Evolutionary conservation across 2,888 invertebrate species (phyloP).

Genomic region (Calameuta filiformis): DNA sequence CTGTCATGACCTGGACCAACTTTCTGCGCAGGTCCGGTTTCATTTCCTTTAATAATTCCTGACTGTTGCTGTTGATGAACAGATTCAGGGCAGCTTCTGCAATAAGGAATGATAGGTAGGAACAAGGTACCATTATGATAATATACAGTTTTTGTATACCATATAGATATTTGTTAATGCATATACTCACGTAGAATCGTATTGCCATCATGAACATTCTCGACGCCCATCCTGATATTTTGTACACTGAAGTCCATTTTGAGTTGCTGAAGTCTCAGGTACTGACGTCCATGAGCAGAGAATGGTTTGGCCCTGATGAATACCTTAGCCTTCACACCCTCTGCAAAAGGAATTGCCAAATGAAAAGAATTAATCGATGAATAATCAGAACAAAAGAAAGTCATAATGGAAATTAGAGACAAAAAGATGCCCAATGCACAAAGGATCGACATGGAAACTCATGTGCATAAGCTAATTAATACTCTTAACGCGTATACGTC

Average conservation of each 20-base stretch:
- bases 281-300: slow-evolving; percentile 73
- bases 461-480: background rate
- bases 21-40: slow-evolving; percentile 85
- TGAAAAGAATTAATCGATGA: background rate
- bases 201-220: slow-evolving; percentile 85
- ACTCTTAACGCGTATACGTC: background rate
- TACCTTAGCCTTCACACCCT: slow-evolving; percentile 85
- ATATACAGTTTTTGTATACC: background rate
- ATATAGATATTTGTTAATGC: background rate
- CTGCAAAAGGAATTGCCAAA: slow-evolving; percentile 63
- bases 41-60: slow-evolving; percentile 87
- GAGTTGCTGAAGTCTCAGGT: slow-evolving; percentile 78
- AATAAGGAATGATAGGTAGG: slow-evolving; percentile 38
- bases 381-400: background rate
- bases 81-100: slow-evolving; percentile 86
- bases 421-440: background rate
- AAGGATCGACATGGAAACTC: background rate
- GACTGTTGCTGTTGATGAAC: slow-evolving; percentile 88
- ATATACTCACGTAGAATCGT: slow-evolving; percentile 79
- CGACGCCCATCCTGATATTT: slow-evolving; percentile 86
- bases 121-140: background rate
- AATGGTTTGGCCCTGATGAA: slow-evolving; percentile 81
- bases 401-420: background rate
- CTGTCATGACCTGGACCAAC: slow-evolving; percentile 79
- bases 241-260: slow-evolving; percentile 89